Percentiles rank a stretch among this genome's conserved stretches.
These are phyloP conservation scores for Sinopyrophorus schimmeli DNA, from an alignment of 2,888 invertebrate genomes.

Conservation along the genomic window DNA sequence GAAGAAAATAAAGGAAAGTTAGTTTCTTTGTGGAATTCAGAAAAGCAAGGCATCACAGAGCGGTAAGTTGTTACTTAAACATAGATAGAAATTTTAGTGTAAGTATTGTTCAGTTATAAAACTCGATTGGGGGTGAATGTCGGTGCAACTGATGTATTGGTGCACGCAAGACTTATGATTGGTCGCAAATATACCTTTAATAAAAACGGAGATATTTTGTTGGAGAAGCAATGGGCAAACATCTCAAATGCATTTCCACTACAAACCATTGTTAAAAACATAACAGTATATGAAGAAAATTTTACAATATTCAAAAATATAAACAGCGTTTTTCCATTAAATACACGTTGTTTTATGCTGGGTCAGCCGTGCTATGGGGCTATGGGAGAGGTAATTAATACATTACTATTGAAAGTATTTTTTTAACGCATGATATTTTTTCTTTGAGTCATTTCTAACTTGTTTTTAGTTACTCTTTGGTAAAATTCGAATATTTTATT, in stretches of 20 bases:
- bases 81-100: background rate
- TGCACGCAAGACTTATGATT: constrained; percentile 73
- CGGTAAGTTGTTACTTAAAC: constrained; percentile 56
- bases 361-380: constrained; percentile 81
- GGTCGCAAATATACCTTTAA: constrained; percentile 68
- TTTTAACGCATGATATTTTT: too few relatives aligned
- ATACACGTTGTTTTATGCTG: constrained; percentile 74
- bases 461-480: too few relatives aligned
- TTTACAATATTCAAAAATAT: constrained; percentile 55
- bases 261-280: constrained; percentile 67
- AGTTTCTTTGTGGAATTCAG: constrained; percentile 58
- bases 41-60: constrained; percentile 60
- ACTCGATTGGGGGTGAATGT: constrained; percentile 79
- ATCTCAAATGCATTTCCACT: constrained; percentile 67
- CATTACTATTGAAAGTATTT: too few relatives aligned
- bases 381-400: constrained; percentile 66
- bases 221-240: constrained; percentile 75
- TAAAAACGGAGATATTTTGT: constrained; percentile 63
- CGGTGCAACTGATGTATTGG: constrained; percentile 65
- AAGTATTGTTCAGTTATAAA: constrained; percentile 61
- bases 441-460: too few relatives aligned
- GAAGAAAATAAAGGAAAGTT: constrained; percentile 57
- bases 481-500: too few relatives aligned
- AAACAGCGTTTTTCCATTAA: constrained; percentile 69
- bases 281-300: constrained; percentile 54